Evolutionary conservation across 2,888 invertebrate genomes (phyloP).

Genomic region (Pseudanteris insignis): DNA sequence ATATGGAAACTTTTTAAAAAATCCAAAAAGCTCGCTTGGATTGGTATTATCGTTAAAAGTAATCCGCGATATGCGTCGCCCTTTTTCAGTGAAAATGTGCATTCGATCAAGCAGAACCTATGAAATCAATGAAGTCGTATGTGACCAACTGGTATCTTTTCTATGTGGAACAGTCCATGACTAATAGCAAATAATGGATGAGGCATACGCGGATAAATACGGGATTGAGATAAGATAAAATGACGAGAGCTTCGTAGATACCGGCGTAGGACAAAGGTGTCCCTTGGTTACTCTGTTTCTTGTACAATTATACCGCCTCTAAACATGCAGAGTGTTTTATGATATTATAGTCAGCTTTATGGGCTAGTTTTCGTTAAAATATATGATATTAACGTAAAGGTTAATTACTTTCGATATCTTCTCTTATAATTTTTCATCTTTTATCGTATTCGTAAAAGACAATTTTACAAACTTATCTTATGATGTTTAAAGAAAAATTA

Average conservation of each 20-base stretch:
- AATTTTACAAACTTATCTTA: too few species aligned
- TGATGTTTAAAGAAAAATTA: too few species aligned
- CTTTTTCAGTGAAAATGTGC: too few species aligned
- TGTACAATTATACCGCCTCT: slow-evolving; percentile 8
- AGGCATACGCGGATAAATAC: slow-evolving; percentile 30
- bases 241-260: slow-evolving; percentile 16
- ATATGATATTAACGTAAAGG: background rate
- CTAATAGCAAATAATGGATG: slow-evolving; percentile 34
- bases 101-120: too few species aligned
- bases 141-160: too few species aligned
- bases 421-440: background rate
- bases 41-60: too few species aligned
- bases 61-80: too few species aligned
- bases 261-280: slow-evolving; percentile 37
- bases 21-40: too few species aligned
- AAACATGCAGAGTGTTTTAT: slow-evolving; percentile 21
- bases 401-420: background rate
- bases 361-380: too few species aligned
- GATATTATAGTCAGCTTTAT: slow-evolving; percentile 3
- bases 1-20: too few species aligned
- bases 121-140: too few species aligned
- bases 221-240: slow-evolving; percentile 33
- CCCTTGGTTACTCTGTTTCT: slow-evolving; percentile 18
- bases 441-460: too few species aligned
- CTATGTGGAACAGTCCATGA: slow-evolving; percentile 30